phyloP scores from a whole-genome alignment of 2,113 vertebrate species.

The Oreochromis aureus region DNA sequence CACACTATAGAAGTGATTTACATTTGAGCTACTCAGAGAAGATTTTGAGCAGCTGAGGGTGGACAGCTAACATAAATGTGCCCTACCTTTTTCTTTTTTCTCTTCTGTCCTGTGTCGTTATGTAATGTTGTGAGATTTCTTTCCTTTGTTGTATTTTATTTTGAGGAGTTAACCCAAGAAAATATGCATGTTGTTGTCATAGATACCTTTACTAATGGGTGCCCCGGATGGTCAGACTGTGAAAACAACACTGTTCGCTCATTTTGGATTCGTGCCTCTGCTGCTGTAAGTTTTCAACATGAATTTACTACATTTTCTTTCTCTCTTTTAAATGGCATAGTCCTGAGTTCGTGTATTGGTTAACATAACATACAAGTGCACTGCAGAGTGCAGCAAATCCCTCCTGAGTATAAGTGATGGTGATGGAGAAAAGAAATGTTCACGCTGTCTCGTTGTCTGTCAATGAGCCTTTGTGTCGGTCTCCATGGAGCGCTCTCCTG shows the following conservation, averaged over 20 bases:
- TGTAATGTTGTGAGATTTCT: too few relatives aligned
- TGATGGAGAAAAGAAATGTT: neutral
- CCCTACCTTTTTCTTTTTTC: neutral
- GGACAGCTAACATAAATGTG: neutral
- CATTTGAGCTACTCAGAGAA: neutral
- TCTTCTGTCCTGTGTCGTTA: neutral
- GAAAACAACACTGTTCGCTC: neutral
- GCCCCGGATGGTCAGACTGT: conserved; percentile 41
- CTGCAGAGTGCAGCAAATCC: neutral
- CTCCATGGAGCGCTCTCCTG: conserved; percentile 48
- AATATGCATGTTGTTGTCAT: neutral
- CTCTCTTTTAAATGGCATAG: fast-evolving
- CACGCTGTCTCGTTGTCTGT: neutral
- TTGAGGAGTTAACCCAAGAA: neutral
- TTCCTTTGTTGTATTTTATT: too few relatives aligned
- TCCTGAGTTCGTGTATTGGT: neutral
- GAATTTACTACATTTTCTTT: neutral
- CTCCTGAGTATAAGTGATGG: neutral
- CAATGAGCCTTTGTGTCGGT: conserved; percentile 63
- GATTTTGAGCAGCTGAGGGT: neutral
- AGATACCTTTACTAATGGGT: conserved; percentile 59
- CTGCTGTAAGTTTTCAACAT: conserved; percentile 39
- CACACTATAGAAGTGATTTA: neutral
- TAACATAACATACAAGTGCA: neutral
- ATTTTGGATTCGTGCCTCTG: conserved; percentile 8